These are phyloP conservation scores for Cerceris rybyensis DNA, from an alignment of 2,888 invertebrate species.

Conservation along the genomic window DNA sequence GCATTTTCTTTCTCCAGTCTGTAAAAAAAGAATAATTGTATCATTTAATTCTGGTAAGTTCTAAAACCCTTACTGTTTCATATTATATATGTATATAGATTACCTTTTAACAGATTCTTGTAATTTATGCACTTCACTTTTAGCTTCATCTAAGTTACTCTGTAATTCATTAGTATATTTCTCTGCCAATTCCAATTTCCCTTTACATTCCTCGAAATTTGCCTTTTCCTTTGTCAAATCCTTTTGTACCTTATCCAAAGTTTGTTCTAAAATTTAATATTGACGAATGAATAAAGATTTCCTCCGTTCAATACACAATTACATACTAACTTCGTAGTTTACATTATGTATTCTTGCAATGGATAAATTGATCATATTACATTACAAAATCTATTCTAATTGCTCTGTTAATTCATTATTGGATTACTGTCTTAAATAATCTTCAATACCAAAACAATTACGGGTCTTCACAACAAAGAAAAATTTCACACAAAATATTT, in stretches of 20 bases:
- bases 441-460: no score
- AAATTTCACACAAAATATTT: no score
- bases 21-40: conserved; percentile 4
- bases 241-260: conserved; percentile 83
- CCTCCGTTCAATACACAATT: conserved; percentile 6
- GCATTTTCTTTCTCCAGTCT: conserved; percentile 86
- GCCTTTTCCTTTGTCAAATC: conserved; percentile 84
- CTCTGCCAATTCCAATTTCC: conserved; percentile 85
- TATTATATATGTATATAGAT: conserved; percentile 23
- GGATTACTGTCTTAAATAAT: no score
- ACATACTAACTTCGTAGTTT: neutral
- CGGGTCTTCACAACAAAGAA: no score
- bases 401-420: no score
- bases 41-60: neutral
- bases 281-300: conserved; percentile 63
- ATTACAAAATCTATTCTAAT: no score
- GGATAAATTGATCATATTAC: neutral
- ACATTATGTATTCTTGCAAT: neutral
- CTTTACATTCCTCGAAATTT: conserved; percentile 86
- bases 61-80: neutral
- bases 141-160: conserved; percentile 85
- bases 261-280: conserved; percentile 82
- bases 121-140: conserved; percentile 86
- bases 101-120: conserved; percentile 85
- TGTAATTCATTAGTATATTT: conserved; percentile 86